phyloP scores from a whole-genome alignment of 2,888 invertebrate species.

The Osmoderma eremita region DNA sequence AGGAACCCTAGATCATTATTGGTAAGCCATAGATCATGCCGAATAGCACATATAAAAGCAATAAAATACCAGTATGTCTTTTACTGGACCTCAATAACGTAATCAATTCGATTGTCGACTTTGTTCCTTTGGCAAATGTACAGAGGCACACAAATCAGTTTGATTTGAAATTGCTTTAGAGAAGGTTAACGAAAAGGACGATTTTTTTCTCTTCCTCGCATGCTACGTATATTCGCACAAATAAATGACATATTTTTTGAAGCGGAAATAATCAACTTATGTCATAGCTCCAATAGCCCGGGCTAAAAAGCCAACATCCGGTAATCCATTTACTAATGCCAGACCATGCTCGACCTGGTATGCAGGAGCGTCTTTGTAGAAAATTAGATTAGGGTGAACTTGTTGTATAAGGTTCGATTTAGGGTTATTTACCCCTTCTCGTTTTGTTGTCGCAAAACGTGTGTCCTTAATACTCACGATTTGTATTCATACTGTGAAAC shows the following conservation, averaged over 20 bases:
- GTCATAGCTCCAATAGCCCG: conserved; percentile 40
- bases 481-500: conserved; percentile 23
- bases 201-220: conserved; percentile 32
- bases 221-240: conserved; percentile 18
- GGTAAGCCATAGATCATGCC: no score
- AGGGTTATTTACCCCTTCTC: conserved; percentile 44
- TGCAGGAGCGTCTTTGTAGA: conserved; percentile 48
- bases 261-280: conserved; percentile 42
- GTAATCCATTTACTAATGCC: conserved; percentile 53
- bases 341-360: conserved; percentile 49
- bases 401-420: conserved; percentile 49
- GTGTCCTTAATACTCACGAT: conserved; percentile 13
- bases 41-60: conserved; percentile 4
- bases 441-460: conserved; percentile 21
- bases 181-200: conserved; percentile 27
- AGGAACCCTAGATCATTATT: no score
- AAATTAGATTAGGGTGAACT: conserved; percentile 50
- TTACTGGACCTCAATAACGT: conserved; percentile 8
- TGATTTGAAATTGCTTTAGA: conserved; percentile 37
- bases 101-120: conserved; percentile 33
- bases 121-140: conserved; percentile 9
- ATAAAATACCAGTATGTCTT: conserved; percentile 14
- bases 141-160: conserved; percentile 36
- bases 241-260: conserved; percentile 39
- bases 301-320: conserved; percentile 51